A percentile compares a stretch with the other conserved stretches of the same genome.
Evolutionary conservation across 2,888 invertebrate species (phyloP).

Genomic region (Lithophane ornitopus): DNA sequence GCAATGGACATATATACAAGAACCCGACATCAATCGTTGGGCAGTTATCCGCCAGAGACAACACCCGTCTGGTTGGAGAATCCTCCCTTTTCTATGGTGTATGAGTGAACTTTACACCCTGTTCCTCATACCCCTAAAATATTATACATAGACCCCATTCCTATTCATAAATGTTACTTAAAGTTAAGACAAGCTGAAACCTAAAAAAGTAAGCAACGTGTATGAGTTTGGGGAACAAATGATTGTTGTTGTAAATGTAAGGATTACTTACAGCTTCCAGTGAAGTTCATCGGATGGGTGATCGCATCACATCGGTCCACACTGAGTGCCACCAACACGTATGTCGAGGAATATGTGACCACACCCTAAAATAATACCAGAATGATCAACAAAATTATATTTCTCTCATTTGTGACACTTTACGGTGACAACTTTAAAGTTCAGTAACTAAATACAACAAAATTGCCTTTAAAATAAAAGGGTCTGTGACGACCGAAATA

Average conservation of each 20-base stretch:
- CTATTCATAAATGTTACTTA: neutral
- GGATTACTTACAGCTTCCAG: slow-evolving; percentile 96
- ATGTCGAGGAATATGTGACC: slow-evolving; percentile 98
- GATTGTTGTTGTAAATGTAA: neutral
- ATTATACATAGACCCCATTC: neutral
- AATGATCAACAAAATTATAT: neutral
- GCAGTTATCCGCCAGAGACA: too few species aligned
- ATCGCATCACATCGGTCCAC: slow-evolving; percentile 98
- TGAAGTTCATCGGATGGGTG: slow-evolving; percentile 98
- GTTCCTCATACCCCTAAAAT: too few species aligned
- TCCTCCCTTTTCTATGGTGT: too few species aligned
- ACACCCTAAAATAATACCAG: slow-evolving; percentile 89
- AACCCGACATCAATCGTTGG: too few species aligned
- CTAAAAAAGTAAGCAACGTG: neutral
- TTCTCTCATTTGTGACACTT: neutral
- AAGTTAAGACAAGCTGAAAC: neutral
- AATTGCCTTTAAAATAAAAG: neutral
- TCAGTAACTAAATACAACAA: too few species aligned
- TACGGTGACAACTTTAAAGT: neutral
- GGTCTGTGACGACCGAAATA: neutral
- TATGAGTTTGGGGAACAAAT: neutral
- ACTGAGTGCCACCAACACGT: slow-evolving; percentile 97
- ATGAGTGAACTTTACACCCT: too few species aligned
- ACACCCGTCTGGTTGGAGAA: too few species aligned
- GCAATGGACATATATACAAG: too few species aligned